Base-by-base conservation (phyloP, 2,888 invertebrate species). In the Physocephala rufipes region DNA sequence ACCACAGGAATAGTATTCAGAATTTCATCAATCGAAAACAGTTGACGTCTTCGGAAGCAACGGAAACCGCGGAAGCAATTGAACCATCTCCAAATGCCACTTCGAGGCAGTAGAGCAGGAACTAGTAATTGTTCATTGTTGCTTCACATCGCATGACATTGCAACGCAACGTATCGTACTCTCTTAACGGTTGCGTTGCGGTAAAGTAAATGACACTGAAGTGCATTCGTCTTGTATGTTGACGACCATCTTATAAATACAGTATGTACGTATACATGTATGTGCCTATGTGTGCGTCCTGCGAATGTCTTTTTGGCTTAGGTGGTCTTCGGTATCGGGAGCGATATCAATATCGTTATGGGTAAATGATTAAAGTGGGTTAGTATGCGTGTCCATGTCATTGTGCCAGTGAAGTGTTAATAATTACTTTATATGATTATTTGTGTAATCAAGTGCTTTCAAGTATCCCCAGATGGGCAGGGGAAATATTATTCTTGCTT, bases 321-420 rank as follows among this genome's bases (percentile, higher is more conserved):
- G n/a, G n/a, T n/a, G n/a, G n/a, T n/a, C n/a, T n/a, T n/a, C n/a
- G n/a, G n/a, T n/a, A n/a, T n/a, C n/a, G n/a, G n/a, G n/a, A n/a
- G n/a, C n/a, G n/a, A n/a, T n/a, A n/a, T n/a, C n/a, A n/a, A n/a
- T n/a, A n/a, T n/a, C n/a, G n/a, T n/a, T n/a, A n/a, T n/a, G n/a
- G n/a, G n/a, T n/a, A n/a, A n/a, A n/a, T n/a, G n/a, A n/a, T n/a
- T n/a, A n/a, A n/a, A n/a, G 58, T 19, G 43, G 21, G 55, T 55
- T 4, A 2, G 21, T 53, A 24, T 19, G n/a, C 7, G 21, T 66
- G 36, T 58, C 5, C 15, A 16, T 24, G 67, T 19, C 21, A 61
- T 61, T 30, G 59, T 68, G 49, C 21, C 7, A 36, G 68, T 68
- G 68, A 68, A 68, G 68, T 68, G 68, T 68, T 68, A 61, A 68